A percentile compares a stretch with the other conserved stretches of the same genome.
Evolutionary conservation across 2,113 vertebrate genomes (phyloP).

Genomic region (Corydoras sp.): DNA sequence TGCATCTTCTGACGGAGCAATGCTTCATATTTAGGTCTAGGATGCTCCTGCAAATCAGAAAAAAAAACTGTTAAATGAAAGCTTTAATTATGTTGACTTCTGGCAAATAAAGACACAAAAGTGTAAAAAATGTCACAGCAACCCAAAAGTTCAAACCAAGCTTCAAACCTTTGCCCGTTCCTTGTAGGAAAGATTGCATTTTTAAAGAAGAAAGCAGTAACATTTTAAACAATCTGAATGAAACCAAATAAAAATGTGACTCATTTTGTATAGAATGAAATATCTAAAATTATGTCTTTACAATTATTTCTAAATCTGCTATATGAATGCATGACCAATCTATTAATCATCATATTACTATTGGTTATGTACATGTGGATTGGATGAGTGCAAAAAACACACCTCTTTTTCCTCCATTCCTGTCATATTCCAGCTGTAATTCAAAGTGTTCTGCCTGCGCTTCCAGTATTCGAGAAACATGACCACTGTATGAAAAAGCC

Average conservation of each 20-base stretch:
- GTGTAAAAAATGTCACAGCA: constrained; percentile 31
- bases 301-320: too few relatives aligned
- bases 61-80: background rate
- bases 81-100: too few relatives aligned
- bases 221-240: background rate
- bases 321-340: too few relatives aligned
- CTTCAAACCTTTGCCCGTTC: constrained; percentile 63
- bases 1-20: constrained; percentile 81
- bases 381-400: constrained; percentile 36
- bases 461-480: constrained; percentile 97
- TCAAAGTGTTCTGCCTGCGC: constrained; percentile 86
- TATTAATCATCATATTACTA: too few relatives aligned
- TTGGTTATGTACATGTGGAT: background rate
- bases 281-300: too few relatives aligned
- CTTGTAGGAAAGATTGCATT: constrained; percentile 53
- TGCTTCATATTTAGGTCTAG: constrained; percentile 88
- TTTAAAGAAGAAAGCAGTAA: constrained; percentile 28
- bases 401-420: constrained; percentile 96
- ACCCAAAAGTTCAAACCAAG: constrained; percentile 28
- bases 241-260: background rate
- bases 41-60: constrained; percentile 74
- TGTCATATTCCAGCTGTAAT: constrained; percentile 93
- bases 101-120: background rate
- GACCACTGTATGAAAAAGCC: constrained; percentile 64
- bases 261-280: too few relatives aligned